phyloP scores from a whole-genome alignment of 2,888 invertebrate species.

The Mythimna vitellina region DNA sequence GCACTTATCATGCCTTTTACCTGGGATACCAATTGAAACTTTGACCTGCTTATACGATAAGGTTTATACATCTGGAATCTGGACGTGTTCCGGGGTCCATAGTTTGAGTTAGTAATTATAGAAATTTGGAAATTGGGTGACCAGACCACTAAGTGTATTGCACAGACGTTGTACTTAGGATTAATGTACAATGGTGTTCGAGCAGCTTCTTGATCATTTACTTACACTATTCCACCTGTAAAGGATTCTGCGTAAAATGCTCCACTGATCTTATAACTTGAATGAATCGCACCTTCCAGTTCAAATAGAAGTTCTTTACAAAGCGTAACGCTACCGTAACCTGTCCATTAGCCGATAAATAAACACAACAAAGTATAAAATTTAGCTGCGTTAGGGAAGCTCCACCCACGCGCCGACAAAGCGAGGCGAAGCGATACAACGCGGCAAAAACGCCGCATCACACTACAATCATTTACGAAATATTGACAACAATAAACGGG shows the following conservation, averaged over 20 bases:
- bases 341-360: constrained; percentile 88
- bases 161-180: neutral
- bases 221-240: constrained; percentile 1
- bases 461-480: constrained; percentile 90
- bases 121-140: neutral
- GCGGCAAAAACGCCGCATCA: constrained; percentile 86
- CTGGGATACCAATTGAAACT: constrained; percentile 41
- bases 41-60: constrained; percentile 30
- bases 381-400: constrained; percentile 79
- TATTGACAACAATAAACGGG: constrained; percentile 90
- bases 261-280: constrained; percentile 11
- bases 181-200: neutral
- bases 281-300: constrained; percentile 46
- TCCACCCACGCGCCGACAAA: constrained; percentile 82
- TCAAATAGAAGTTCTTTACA: constrained; percentile 43
- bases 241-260: neutral
- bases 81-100: neutral
- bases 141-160: neutral
- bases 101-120: neutral
- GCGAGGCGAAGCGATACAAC: constrained; percentile 75
- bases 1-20: constrained; percentile 47
- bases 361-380: constrained; percentile 83
- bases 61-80: neutral
- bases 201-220: neutral
- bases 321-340: constrained; percentile 75